A percentile compares a stretch with the other conserved stretches of the same genome.
Evolutionary conservation across 2,888 invertebrate species (phyloP).

Genomic region (Ferdinandea cuprea): DNA sequence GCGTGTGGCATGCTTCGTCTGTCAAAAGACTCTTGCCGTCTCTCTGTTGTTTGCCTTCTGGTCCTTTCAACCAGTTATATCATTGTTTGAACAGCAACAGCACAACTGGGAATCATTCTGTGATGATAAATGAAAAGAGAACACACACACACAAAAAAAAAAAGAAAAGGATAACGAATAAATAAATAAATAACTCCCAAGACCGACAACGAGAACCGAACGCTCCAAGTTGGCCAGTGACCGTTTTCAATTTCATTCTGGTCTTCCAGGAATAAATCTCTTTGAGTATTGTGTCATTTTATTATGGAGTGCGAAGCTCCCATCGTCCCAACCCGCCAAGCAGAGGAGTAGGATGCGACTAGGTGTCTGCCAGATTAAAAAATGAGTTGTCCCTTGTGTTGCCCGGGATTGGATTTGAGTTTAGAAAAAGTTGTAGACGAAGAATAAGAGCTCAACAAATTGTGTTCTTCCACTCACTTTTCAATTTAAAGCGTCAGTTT

Average conservation of each 20-base stretch:
- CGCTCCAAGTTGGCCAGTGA: slow-evolving; percentile 37
- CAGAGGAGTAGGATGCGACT: neutral
- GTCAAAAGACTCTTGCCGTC: neutral
- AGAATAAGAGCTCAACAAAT: slow-evolving; percentile 11
- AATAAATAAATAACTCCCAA: slow-evolving; percentile 30
- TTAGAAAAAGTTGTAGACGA: too few species aligned
- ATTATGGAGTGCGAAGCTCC: slow-evolving; percentile 2
- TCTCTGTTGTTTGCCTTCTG: slow-evolving; percentile 20
- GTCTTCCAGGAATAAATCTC: slow-evolving; percentile 64
- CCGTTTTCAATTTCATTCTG: slow-evolving; percentile 59
- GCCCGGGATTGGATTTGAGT: slow-evolving; percentile 22
- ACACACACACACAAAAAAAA: neutral
- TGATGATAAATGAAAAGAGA: slow-evolving; percentile 13
- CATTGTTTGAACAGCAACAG: slow-evolving; percentile 60
- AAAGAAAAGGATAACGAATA: slow-evolving; percentile 1
- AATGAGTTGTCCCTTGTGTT: slow-evolving; percentile 64
- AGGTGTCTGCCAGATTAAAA: slow-evolving; percentile 57
- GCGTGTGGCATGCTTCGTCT: slow-evolving; percentile 7
- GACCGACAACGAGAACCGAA: slow-evolving; percentile 13
- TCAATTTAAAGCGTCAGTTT: slow-evolving; percentile 19
- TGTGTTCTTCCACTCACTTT: slow-evolving; percentile 1
- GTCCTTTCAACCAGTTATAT: slow-evolving; percentile 48
- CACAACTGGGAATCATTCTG: slow-evolving; percentile 40
- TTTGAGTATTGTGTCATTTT: slow-evolving; percentile 48
- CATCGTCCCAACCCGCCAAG: neutral